A percentile compares a stretch with the other conserved stretches of the same genome.
phyloP scores from a whole-genome alignment of 2,888 invertebrate species.

The Cantharis rustica region DNA sequence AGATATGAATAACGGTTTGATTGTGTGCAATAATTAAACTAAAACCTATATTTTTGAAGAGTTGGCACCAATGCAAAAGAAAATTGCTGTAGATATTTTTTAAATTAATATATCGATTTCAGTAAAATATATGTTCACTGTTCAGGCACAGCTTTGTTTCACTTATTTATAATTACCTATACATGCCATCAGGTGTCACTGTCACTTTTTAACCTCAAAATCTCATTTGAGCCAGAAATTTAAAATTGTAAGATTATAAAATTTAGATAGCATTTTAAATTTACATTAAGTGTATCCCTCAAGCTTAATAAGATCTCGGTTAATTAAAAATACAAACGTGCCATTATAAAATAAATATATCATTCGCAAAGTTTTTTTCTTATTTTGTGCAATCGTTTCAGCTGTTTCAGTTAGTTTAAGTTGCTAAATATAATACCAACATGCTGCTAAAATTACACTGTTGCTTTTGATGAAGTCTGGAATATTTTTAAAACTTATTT shows the following conservation, averaged over 20 bases:
- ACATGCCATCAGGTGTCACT: not conserved
- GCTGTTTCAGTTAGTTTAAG: not conserved
- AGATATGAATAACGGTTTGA: not conserved
- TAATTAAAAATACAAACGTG: not conserved
- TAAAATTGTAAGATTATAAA: not conserved
- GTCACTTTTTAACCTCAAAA: not conserved
- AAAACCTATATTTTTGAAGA: not conserved
- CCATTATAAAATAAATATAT: not conserved
- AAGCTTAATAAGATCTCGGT: not conserved
- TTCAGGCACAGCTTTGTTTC: no score
- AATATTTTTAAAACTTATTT: not conserved
- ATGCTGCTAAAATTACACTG: not conserved
- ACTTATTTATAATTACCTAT: no score
- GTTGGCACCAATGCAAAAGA: not conserved
- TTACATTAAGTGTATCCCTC: not conserved
- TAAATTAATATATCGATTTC: no score
- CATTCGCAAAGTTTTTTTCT: not conserved
- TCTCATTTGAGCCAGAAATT: not conserved
- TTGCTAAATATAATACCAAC: not conserved
- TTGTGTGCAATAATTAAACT: not conserved
- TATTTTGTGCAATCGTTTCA: not conserved
- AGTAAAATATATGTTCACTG: no score
- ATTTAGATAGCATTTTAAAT: not conserved
- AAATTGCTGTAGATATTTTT: not conserved
- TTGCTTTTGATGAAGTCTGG: not conserved